Base-by-base conservation (phyloP, 2,797 vertebrate species). In the Hyperoplus lanceolatus region DNA sequence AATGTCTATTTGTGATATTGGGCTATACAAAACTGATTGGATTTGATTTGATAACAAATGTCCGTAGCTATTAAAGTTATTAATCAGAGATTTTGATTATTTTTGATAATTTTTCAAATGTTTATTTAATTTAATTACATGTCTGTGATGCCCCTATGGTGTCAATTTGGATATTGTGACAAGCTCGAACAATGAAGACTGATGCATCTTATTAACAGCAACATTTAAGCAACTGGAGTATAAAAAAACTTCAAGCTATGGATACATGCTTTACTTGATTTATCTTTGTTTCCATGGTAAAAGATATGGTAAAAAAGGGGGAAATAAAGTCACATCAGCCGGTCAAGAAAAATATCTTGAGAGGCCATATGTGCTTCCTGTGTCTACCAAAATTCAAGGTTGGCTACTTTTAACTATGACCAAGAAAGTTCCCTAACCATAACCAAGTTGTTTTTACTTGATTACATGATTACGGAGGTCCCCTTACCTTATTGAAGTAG, bases 371-470 rank as follows among this genome's bases (percentile, higher is more conserved):
- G 9, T 0, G 7, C 3, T 29, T 29, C 39, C 12, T 2, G 11
- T 43, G 41, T 42, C 3, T 55, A 36, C 29, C 0, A 1, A 38
- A 36, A 51, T 6, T 41, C 16, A 14, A 9, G 38, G 38, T 18
- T 65, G 3, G 0, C 41, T 54, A 14, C 12, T 21, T 21, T 15
- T 21, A 65, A 53, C 13, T 0, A 10, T 5, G 4, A 29, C 18
- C 0, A 2, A 0, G 4, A 38, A 45, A 0, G 5, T 42, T 68
- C 1, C 51, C 8, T 13, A 5, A 29, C 2, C 4, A 4, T 42
- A 3, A 41, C 16, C 42, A 62, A 60, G 58, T n/a, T 0, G 5
- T 43, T 45, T 42, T 56, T 14, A 13, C 15, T 49, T 49, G 5
- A 9, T 45, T 45, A 45, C 14, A 6, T 49, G 14, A 16, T n/a